Percentiles rank a stretch among this genome's conserved stretches.
These are phyloP conservation scores for Pherbina coryleti DNA, from an alignment of 2,888 invertebrate species.

Conservation along the genomic window DNA sequence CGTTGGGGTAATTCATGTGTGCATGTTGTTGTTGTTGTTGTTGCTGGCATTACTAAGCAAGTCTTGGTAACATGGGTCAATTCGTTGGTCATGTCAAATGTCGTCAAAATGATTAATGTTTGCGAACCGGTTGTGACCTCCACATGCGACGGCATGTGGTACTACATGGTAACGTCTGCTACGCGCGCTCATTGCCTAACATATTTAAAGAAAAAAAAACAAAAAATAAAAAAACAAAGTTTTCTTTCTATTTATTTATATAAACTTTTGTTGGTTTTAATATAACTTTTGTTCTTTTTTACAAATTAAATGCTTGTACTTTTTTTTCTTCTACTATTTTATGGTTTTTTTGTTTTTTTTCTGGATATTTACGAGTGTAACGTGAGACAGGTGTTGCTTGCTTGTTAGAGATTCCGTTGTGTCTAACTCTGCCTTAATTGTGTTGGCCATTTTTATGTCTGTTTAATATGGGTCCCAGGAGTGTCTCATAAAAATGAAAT, in stretches of 20 bases:
- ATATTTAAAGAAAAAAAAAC: no score
- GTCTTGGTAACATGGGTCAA: slow-evolving; percentile 41
- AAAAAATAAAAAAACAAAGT: not conserved
- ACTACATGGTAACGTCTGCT: not conserved
- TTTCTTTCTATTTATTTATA: not conserved
- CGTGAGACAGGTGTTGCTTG: not conserved
- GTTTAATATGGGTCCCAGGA: slow-evolving; percentile 6
- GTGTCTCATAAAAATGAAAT: slow-evolving; percentile 18
- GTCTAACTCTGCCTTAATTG: not conserved
- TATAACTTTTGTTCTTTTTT: not conserved
- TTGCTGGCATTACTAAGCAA: not conserved
- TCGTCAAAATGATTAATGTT: slow-evolving; percentile 47
- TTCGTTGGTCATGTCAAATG: slow-evolving; percentile 47
- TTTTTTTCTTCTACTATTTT: not conserved
- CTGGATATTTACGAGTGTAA: slow-evolving; percentile 6
- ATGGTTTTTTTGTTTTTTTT: not conserved
- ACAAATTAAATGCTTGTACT: not conserved
- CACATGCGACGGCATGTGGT: not conserved
- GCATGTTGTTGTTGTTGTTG: not conserved
- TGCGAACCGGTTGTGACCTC: slow-evolving; percentile 40
- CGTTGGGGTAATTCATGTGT: not conserved
- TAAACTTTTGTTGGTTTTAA: not conserved
- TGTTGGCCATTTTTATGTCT: slow-evolving; percentile 7
- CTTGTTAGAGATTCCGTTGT: not conserved
- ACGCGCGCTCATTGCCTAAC: not conserved